These are phyloP conservation scores for Conger conger DNA, from an alignment of 2,113 vertebrate genomes.

Conservation along the genomic window DNA sequence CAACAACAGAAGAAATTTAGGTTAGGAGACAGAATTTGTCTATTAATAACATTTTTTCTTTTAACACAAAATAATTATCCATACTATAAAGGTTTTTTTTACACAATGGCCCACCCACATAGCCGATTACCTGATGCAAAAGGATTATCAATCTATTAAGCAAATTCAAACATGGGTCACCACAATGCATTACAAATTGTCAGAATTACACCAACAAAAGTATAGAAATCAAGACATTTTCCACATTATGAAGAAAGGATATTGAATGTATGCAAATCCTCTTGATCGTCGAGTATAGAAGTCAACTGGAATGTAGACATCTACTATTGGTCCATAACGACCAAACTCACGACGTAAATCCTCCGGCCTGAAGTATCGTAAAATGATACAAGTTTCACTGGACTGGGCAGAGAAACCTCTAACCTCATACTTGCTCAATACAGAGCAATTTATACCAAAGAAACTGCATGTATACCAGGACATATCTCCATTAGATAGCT, in stretches of 20 bases:
- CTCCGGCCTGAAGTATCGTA: conserved; percentile 93
- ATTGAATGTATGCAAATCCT: conserved; percentile 99
- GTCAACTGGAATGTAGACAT: conserved; percentile 98
- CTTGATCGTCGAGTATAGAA: conserved; percentile 95
- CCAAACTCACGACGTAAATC: conserved; percentile 98
- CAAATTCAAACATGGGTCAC: not conserved
- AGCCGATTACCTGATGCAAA: not conserved
- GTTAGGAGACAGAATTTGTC: conserved; percentile 84
- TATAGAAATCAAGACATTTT: not conserved
- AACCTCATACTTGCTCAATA: not conserved
- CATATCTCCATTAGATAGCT: too few species aligned
- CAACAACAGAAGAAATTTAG: conserved; percentile 99
- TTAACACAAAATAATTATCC: not conserved
- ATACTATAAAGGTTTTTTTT: not conserved
- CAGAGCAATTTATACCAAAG: not conserved
- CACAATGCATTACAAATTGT: not conserved
- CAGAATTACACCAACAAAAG: not conserved
- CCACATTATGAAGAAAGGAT: conserved; percentile 87
- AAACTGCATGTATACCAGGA: not conserved
- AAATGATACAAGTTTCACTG: conserved; percentile 68
- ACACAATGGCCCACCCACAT: not conserved
- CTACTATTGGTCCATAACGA: conserved; percentile 96
- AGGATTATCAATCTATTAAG: not conserved
- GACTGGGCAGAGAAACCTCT: conserved; percentile 30
- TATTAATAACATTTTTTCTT: not conserved